Conservation (phyloP, 2,113 vertebrate species). For the Xerus inauris region DNA sequence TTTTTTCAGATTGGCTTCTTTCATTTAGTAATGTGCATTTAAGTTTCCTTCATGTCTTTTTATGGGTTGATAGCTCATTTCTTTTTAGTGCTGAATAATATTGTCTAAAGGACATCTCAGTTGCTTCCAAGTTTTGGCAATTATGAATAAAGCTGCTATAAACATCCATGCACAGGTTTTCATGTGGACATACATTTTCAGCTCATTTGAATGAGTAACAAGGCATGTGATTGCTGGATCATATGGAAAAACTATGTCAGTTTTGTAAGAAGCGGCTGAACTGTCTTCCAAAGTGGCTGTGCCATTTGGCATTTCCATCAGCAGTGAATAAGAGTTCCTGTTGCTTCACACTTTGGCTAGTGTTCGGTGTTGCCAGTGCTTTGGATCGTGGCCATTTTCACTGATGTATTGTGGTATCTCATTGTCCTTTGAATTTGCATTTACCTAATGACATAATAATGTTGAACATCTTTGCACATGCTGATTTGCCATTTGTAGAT, state of each 20-base stretch:
- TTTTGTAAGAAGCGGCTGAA: not conserved
- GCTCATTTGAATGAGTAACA: not conserved
- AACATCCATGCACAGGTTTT: not conserved
- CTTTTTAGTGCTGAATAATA: not conserved
- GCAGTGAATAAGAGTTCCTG: not conserved
- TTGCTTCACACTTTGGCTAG: not conserved
- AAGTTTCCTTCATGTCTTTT: not conserved
- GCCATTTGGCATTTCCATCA: not conserved
- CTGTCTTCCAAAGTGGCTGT: not conserved
- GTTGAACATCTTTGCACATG: not conserved
- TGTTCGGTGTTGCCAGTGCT: not conserved
- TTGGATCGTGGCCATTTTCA: not conserved
- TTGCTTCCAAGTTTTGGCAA: not conserved
- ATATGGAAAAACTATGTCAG: not conserved
- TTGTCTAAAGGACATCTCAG: not conserved
- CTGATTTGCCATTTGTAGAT: not conserved
- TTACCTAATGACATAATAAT: not conserved
- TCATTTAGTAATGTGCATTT: not conserved
- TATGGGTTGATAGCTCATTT: not conserved
- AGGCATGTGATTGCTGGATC: not conserved
- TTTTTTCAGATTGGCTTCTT: not conserved
- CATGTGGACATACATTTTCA: not conserved
- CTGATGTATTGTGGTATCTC: not conserved
- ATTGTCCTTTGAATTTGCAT: not conserved
- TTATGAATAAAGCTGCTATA: not conserved